These are phyloP conservation scores for Hassar affinis DNA, from an alignment of 2,113 vertebrate genomes.

Conservation along the genomic window DNA sequence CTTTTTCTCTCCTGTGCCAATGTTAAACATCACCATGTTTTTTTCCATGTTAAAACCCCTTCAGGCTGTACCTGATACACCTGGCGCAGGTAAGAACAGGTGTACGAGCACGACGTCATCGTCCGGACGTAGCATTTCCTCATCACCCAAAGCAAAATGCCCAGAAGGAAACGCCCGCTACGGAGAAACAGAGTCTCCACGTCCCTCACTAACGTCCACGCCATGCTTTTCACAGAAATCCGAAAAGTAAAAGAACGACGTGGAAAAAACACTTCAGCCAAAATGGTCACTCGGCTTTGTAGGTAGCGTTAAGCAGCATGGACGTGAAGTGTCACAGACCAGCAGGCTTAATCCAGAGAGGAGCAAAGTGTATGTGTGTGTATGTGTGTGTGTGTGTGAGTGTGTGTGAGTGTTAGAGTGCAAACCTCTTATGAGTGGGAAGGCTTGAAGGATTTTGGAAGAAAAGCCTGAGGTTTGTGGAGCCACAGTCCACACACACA, in stretches of 20 bases:
- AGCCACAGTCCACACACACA: constrained; percentile 6
- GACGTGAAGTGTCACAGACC: neutral
- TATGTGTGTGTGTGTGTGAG: constrained; percentile 6
- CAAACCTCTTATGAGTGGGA: neutral
- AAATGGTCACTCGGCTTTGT: neutral
- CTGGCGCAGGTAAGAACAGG: constrained; percentile 15
- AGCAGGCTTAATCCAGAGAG: neutral
- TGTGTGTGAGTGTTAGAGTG: neutral
- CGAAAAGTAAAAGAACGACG: neutral
- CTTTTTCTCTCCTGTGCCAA: neutral
- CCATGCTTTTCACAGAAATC: constrained; percentile 6
- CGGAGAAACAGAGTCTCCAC: constrained; percentile 2
- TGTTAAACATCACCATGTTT: too few relatives aligned
- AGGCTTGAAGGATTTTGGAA: constrained; percentile 1
- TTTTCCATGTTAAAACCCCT: neutral
- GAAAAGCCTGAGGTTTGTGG: constrained; percentile 43
- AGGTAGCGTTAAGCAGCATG: neutral
- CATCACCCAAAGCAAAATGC: constrained; percentile 22
- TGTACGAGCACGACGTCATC: neutral
- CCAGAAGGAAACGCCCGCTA: constrained; percentile 9
- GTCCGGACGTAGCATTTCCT: constrained; percentile 14
- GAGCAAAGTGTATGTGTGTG: neutral
- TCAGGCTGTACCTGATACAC: constrained; percentile 18
- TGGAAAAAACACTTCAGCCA: neutral
- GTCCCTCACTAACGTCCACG: neutral